Percentiles rank a stretch among this genome's conserved stretches.
Conservation (phyloP, 2,113 vertebrate genomes). For the Hemibagrus wyckioides region DNA sequence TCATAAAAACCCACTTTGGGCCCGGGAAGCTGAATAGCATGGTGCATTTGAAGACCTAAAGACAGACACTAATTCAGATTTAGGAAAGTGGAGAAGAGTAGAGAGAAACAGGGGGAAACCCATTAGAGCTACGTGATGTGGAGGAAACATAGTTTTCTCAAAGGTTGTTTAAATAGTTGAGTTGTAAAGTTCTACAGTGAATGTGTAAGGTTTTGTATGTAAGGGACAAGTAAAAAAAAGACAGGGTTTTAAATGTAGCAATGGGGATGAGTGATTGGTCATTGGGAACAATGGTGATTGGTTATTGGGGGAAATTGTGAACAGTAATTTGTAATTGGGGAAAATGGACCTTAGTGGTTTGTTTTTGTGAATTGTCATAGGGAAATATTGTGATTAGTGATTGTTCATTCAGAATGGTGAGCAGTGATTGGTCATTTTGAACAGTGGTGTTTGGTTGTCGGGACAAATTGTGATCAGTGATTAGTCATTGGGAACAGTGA, state of each 20-base stretch:
- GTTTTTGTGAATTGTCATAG: neutral
- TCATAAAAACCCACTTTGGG: slow-evolving; percentile 38
- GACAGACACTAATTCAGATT: slow-evolving; percentile 14
- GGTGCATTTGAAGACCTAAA: neutral
- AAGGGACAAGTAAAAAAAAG: neutral
- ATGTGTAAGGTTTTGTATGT: neutral
- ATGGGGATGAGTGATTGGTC: neutral
- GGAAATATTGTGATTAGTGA: neutral
- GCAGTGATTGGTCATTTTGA: neutral
- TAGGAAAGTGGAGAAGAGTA: neutral
- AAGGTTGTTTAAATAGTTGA: neutral
- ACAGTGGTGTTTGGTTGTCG: neutral
- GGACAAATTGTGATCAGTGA: neutral
- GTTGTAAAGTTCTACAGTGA: neutral
- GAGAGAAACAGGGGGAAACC: neutral
- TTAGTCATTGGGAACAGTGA: neutral
- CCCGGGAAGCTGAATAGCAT: slow-evolving; percentile 8
- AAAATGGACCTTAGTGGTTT: no score
- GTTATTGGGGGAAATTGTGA: neutral
- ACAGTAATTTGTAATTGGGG: neutral
- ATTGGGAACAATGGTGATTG: neutral
- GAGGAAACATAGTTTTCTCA: neutral
- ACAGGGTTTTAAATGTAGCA: neutral
- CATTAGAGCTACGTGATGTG: neutral
- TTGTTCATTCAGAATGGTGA: neutral